These are phyloP conservation scores for Arrhamphus sclerolepis DNA, from an alignment of 2,797 vertebrate species.

Conservation along the genomic window DNA sequence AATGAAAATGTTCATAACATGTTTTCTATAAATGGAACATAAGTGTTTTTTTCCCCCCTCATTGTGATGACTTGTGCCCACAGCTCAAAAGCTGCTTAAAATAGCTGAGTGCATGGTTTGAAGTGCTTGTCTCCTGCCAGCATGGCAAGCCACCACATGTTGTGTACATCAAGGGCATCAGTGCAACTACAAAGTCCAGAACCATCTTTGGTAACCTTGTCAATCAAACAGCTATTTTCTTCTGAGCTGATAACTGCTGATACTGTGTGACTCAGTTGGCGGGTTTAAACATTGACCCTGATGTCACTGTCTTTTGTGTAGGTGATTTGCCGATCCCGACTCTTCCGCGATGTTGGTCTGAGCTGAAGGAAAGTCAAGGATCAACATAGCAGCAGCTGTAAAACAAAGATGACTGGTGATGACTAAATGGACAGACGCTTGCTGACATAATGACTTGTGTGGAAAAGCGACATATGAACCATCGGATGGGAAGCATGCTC, in stretches of 20 bases:
- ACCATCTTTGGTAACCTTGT: conserved; percentile 42
- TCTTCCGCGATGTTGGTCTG: conserved; percentile 28
- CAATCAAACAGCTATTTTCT: conserved; percentile 2
- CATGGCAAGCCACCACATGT: conserved; percentile 53
- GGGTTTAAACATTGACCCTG: conserved; percentile 2
- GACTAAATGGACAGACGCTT: conserved; percentile 39
- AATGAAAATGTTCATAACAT: conserved; percentile 1
- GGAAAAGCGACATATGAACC: conserved; percentile 74
- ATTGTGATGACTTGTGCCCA: conserved; percentile 33
- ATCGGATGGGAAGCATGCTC: conserved; percentile 82
- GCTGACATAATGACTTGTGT: conserved; percentile 75
- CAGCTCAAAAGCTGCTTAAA: conserved; percentile 66
- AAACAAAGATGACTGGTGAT: conserved; percentile 51
- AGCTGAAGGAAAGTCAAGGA: conserved; percentile 33
- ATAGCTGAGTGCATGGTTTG: conserved; percentile 71
- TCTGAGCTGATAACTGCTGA: neutral
- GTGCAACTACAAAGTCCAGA: conserved; percentile 41
- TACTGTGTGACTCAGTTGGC: neutral
- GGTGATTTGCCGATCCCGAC: conserved; percentile 22
- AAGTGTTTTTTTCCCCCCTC: conserved; percentile 11
- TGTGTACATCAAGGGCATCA: conserved; percentile 66
- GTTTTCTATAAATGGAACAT: neutral
- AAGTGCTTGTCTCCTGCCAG: conserved; percentile 72
- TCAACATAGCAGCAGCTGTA: conserved; percentile 18
- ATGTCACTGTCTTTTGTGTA: conserved; percentile 31